Percentiles rank a stretch among this genome's conserved stretches.
Conservation (phyloP, 2,113 vertebrate species). For the Epinephelus lanceolatus region DNA sequence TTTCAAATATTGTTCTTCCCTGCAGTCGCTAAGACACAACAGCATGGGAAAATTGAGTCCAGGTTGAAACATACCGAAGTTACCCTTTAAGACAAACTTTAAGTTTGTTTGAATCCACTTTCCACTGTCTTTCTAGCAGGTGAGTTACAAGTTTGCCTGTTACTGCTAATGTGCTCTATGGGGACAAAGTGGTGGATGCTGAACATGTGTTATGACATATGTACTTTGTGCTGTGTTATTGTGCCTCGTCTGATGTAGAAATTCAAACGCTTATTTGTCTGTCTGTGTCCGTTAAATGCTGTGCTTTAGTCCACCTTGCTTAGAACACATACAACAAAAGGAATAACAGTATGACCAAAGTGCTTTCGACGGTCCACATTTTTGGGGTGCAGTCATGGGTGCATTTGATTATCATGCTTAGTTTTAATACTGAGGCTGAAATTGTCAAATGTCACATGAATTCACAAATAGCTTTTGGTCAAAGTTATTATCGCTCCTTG, state of each 20-base stretch:
- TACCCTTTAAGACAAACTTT: neutral
- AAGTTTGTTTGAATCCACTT: conserved; percentile 8
- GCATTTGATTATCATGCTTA: neutral
- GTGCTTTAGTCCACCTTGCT: conserved; percentile 13
- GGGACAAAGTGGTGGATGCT: neutral
- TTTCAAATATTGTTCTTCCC: too few species aligned
- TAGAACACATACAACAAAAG: neutral
- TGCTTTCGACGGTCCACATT: neutral
- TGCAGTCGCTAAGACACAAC: too few species aligned
- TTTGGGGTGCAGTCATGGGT: neutral
- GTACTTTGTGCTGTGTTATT: conserved; percentile 6
- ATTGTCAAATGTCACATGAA: neutral
- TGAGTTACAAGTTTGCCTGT: neutral
- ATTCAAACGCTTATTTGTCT: conserved; percentile 6
- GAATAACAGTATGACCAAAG: neutral
- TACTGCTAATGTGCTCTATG: conserved; percentile 6
- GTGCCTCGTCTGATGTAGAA: conserved; percentile 7
- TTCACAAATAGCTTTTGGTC: neutral
- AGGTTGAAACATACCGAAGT: too few species aligned
- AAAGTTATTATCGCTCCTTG: neutral
- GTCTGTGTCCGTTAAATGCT: neutral
- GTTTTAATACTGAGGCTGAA: too few species aligned
- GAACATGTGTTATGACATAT: conserved; percentile 1
- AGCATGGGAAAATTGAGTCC: too few species aligned
- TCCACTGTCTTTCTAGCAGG: neutral